Evolutionary conservation across 2,888 invertebrate species (phyloP), one percentile per base, ranked within the genome.

Genomic region (Cataglyphis livida): DNA sequence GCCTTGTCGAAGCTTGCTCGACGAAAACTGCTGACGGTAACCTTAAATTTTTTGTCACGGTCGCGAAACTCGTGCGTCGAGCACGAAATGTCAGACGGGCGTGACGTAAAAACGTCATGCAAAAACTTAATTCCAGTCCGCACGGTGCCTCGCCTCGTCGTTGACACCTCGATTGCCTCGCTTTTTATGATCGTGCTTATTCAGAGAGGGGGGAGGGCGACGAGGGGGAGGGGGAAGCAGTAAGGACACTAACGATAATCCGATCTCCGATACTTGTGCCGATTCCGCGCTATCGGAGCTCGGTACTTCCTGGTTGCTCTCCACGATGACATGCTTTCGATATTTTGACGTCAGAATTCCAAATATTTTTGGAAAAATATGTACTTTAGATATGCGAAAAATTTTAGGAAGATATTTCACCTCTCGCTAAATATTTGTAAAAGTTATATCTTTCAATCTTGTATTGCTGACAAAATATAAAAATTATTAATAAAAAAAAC

Each of bases 111-210:
- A 76, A 66, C 15, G 44, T 25, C 62, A 65, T 21, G 18, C 48
- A 21, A 75, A 75, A 35, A 65, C 1, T 25, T 28, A 28, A 28
- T 28, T 35, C 65, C 62, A 41, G 65, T n/a, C 44, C 9, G 21
- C 10, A 59, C 57, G 38, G 41, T 28, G 71, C 38, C 57, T 59
- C 84, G 86, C 89, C 89, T 89, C 88, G 88, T 64, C 38, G 86
- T 84, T 89, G 88, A 90, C 90, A 88, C 89, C 88, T 88, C 85
- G 84, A 87, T 85, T 84, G 82, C 44, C 81, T 83, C 83, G 66
- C 54, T 75, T 65, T 75, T 65, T 65, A 75, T 15, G 64, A 48
- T 65, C 54, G 83, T 75, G 79, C 61, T 64, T 79, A 51, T n/a
- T 51, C 51, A 51, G 51, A 15, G 44, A 15, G n/a, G 15, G 12